Base-by-base conservation (phyloP, 2,888 invertebrate genomes). In the Scaeva pyrastri region DNA sequence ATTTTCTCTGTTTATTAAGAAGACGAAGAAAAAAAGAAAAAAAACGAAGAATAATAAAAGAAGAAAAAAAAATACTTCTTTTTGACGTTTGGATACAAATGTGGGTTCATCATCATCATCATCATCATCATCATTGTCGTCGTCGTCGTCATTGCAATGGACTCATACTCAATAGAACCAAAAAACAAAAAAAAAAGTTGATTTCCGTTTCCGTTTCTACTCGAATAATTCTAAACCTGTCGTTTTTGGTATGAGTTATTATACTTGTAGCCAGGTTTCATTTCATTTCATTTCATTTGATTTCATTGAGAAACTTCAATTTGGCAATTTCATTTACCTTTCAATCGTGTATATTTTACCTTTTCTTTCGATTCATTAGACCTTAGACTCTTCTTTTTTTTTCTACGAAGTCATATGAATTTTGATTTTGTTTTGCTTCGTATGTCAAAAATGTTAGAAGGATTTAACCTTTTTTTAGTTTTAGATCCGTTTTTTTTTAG, bases 1-100 rank as follows among this genome's bases (percentile, higher is more conserved):
- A 64, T 55, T n/a, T 72, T 62, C 74, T 52, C 74, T 52, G 50
- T 74, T 73, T 23, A 50, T 60, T 43, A 48, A 23, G 45, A 21
- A 23, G 12, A 43, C 0, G 14, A 72, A 55, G 16, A 56, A 31
- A 36, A 31, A 19, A 58, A 48, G 23, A 43, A 6, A 62, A 62
- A 43, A 23, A 14, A 23, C 2, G 21, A 11, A 16, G n/a, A 45
- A 16, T n/a, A n/a, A 45, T 16, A 45, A 45, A 16, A 16, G 16
- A 45, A n/a, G n/a, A n/a, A n/a, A n/a, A n/a, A n/a, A n/a, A n/a
- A n/a, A n/a, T n/a, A 19, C 19, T 19, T 52, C 50, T 23, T 14
- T 52, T 50, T 21, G 23, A 14, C 41, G 12, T 41, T 36, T 45
- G 26, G 45, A 45, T 43, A 62, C 62, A 64, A 26, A 52, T 56